These are phyloP conservation scores for Enteromius fasciolatus DNA, from an alignment of 2,797 vertebrate species.

Conservation along the genomic window DNA sequence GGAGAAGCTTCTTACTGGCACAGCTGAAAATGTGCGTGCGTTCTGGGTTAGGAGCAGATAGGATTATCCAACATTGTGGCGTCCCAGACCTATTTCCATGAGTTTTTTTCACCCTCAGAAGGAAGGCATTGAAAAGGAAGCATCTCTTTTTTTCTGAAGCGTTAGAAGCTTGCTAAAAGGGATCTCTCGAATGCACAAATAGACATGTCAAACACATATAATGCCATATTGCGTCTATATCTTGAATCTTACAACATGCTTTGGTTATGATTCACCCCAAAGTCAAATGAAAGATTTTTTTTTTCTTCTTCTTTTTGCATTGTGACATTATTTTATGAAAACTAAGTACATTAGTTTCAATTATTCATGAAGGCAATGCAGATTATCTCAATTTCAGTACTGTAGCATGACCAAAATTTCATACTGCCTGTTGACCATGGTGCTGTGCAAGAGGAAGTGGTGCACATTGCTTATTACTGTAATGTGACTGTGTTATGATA, in stretches of 20 bases:
- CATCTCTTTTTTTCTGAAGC: background rate
- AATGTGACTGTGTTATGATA: background rate
- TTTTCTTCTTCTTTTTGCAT: background rate
- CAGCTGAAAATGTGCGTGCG: slow-evolving; percentile 25
- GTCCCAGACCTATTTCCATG: background rate
- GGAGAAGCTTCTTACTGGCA: slow-evolving; percentile 31
- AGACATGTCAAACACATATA: background rate
- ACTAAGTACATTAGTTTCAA: background rate
- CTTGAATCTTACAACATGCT: background rate
- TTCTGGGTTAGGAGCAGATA: slow-evolving; percentile 18
- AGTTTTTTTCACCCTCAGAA: background rate
- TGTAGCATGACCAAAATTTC: background rate
- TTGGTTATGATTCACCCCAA: background rate
- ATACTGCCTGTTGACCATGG: background rate
- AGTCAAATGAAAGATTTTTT: background rate
- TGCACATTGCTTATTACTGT: background rate
- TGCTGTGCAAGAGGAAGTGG: background rate
- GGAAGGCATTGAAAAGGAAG: background rate
- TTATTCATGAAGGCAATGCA: too few relatives aligned
- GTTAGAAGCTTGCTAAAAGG: background rate
- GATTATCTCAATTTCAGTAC: background rate
- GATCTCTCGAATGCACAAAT: background rate
- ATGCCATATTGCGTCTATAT: background rate
- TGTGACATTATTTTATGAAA: background rate
- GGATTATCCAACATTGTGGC: slow-evolving; percentile 32